Evolutionary conservation across 2,113 vertebrate species (phyloP).

Genomic region (Microtus pennsylvanicus): DNA sequence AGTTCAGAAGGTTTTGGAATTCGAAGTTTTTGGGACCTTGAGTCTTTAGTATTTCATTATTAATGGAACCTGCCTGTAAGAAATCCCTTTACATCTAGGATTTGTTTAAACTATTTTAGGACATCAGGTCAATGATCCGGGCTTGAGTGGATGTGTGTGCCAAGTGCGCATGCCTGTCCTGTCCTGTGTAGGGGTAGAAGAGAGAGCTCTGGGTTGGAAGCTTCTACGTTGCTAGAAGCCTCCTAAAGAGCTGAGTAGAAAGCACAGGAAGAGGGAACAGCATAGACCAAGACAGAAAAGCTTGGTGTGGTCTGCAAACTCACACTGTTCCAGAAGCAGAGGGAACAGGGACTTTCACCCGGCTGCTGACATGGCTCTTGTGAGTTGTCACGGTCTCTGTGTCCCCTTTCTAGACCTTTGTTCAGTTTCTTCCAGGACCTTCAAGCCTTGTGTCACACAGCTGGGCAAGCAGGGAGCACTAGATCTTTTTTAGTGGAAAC

Average conservation of each 20-base stretch:
- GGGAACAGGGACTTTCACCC: not conserved
- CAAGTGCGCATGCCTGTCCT: not conserved
- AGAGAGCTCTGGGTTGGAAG: not conserved
- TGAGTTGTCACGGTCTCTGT: not conserved
- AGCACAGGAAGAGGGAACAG: not conserved
- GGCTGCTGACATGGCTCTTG: not conserved
- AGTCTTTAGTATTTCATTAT: not conserved
- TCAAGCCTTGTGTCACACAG: not conserved
- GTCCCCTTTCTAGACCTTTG: not conserved
- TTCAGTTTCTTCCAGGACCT: not conserved
- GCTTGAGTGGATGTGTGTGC: not conserved
- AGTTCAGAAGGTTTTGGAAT: not conserved
- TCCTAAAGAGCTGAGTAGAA: not conserved
- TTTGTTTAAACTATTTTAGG: not conserved
- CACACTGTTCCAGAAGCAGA: not conserved
- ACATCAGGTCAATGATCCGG: not conserved
- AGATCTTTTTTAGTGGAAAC: not conserved
- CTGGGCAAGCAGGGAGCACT: not conserved
- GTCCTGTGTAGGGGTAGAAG: not conserved
- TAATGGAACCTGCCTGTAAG: not conserved
- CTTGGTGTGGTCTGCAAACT: not conserved
- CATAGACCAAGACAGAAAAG: not conserved
- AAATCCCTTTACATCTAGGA: not conserved
- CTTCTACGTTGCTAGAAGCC: not conserved
- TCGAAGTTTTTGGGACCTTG: not conserved